Percentiles rank a stretch among this genome's conserved stretches.
Evolutionary conservation across 2,113 vertebrate species (phyloP).

Genomic region (Harpagus bidentatus): DNA sequence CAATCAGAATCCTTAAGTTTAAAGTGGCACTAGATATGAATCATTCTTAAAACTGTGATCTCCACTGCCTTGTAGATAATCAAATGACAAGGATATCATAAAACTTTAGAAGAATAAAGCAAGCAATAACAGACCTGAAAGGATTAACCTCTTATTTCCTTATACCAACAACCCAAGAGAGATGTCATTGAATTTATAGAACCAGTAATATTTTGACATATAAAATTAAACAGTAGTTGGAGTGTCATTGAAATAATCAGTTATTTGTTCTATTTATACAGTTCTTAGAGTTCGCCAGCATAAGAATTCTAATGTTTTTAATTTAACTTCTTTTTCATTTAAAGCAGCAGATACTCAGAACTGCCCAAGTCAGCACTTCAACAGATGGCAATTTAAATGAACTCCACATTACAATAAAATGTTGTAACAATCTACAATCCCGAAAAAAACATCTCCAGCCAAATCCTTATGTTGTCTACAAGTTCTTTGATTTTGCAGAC

Average conservation of each 20-base stretch:
- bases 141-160: background rate
- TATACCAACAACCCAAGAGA: background rate
- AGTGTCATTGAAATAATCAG: background rate
- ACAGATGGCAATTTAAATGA: conserved; percentile 75
- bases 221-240: background rate
- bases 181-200: background rate
- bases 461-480: conserved; percentile 87
- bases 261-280: conserved; percentile 5
- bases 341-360: conserved; percentile 47
- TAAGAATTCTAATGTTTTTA: conserved; percentile 39
- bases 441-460: conserved; percentile 61
- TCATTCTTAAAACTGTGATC: background rate
- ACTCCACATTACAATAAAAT: conserved; percentile 75
- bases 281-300: background rate
- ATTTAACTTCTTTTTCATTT: conserved; percentile 63
- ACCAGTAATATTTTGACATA: background rate
- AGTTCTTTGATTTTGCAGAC: conserved; percentile 85
- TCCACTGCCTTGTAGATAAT: background rate
- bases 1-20: background rate
- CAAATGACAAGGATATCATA: background rate
- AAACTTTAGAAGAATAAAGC: background rate
- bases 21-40: background rate
- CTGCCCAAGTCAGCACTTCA: conserved; percentile 42
- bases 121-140: background rate
- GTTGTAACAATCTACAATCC: conserved; percentile 74